phyloP scores from a whole-genome alignment of 2,797 vertebrate species.

The Aulostomus chinensis region DNA sequence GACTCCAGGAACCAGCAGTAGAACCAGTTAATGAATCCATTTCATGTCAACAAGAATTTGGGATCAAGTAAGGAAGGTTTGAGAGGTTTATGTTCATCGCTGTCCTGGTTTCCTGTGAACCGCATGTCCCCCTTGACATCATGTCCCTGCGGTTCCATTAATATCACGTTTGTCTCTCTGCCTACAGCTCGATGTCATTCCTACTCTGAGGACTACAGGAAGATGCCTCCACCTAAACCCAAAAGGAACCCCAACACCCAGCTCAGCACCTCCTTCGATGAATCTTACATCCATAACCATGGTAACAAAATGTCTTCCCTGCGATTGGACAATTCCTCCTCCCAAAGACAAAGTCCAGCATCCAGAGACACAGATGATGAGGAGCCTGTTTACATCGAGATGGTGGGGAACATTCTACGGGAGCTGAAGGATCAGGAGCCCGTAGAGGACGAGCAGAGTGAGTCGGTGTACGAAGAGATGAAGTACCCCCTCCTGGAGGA shows the following conservation, averaged over 20 bases:
- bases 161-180: neutral
- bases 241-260: slow-evolving; percentile 97
- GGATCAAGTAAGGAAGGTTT: too few species aligned
- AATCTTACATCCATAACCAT: slow-evolving; percentile 88
- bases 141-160: neutral
- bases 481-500: slow-evolving; percentile 91
- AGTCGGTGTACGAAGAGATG: slow-evolving; percentile 98
- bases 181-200: slow-evolving; percentile 78
- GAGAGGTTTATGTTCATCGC: too few species aligned
- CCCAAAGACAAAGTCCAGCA: slow-evolving; percentile 82
- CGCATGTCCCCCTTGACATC: too few species aligned
- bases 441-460: slow-evolving; percentile 87
- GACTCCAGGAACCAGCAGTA: too few species aligned
- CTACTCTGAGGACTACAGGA: slow-evolving; percentile 90
- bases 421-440: slow-evolving; percentile 83
- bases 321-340: slow-evolving; percentile 80
- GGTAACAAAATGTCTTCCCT: slow-evolving; percentile 74
- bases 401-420: slow-evolving; percentile 92
- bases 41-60: too few species aligned
- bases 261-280: slow-evolving; percentile 95
- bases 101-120: neutral
- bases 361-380: slow-evolving; percentile 84
- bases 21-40: too few species aligned
- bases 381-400: slow-evolving; percentile 97
- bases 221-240: slow-evolving; percentile 94